Conservation (phyloP, 2,797 vertebrate species). For the Rhynchotus rufescens region DNA sequence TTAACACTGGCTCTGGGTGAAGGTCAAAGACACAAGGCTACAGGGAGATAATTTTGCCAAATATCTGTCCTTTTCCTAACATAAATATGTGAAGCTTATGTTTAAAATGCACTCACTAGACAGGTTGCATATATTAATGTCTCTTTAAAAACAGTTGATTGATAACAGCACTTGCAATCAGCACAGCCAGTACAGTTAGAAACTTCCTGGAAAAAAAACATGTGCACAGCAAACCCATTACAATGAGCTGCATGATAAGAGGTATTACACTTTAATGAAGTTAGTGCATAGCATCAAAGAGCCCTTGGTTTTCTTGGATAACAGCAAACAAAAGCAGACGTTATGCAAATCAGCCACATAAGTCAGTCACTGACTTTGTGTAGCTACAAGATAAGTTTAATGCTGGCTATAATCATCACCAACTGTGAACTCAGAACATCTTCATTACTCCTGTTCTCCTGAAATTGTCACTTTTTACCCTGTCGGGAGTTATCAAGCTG, state of each 20-base stretch:
- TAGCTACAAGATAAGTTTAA: background rate
- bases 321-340: background rate
- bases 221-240: background rate
- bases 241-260: background rate
- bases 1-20: background rate
- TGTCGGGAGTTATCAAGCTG: background rate
- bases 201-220: slow-evolving; percentile 44
- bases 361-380: background rate
- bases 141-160: background rate
- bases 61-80: background rate
- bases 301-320: background rate
- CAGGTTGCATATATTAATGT: background rate
- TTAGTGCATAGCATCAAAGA: background rate
- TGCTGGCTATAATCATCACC: background rate
- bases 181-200: background rate
- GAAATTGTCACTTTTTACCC: background rate
- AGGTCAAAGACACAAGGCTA: background rate
- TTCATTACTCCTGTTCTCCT: background rate
- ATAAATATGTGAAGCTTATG: background rate
- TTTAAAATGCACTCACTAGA: background rate
- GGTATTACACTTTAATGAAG: background rate
- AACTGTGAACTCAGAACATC: background rate
- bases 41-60: background rate
- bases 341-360: background rate
- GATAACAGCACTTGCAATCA: background rate